Conservation (phyloP, 1,140 invertebrate genomes). For the Ceratosolen fusciceps region DNA sequence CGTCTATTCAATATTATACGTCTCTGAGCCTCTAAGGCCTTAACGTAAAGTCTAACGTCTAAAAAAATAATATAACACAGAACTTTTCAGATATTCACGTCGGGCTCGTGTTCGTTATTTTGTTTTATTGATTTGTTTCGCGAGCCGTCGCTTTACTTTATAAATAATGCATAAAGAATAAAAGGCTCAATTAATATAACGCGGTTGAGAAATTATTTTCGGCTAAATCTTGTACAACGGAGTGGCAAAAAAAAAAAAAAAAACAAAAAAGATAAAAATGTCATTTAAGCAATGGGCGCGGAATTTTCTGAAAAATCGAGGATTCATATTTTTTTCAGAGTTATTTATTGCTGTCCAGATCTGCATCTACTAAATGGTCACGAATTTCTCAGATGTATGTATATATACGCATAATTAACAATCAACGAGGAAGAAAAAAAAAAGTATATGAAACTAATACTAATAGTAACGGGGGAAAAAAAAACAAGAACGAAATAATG, state of each 20-base stretch:
- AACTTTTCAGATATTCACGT: too few relatives aligned
- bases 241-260: too few relatives aligned
- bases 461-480: neutral
- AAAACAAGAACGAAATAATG: neutral
- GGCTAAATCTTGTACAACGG: too few relatives aligned
- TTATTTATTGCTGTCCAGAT: conserved; percentile 29
- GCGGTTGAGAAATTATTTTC: too few relatives aligned
- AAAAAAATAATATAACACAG: neutral
- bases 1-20: neutral
- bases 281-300: neutral
- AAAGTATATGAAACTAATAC: too few relatives aligned
- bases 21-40: neutral
- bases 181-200: too few relatives aligned
- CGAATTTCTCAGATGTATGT: conserved; percentile 1
- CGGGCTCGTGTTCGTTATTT: too few relatives aligned
- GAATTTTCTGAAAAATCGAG: conserved; percentile 1
- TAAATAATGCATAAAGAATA: too few relatives aligned
- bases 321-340: conserved; percentile 24
- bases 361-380: conserved; percentile 10
- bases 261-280: too few relatives aligned
- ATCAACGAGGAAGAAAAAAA: neutral
- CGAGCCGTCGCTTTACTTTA: too few relatives aligned
- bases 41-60: neutral
- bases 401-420: neutral
- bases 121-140: too few relatives aligned